These are phyloP conservation scores for Drosophila mettleri DNA, from an alignment of 2,888 invertebrate species.

Conservation along the genomic window DNA sequence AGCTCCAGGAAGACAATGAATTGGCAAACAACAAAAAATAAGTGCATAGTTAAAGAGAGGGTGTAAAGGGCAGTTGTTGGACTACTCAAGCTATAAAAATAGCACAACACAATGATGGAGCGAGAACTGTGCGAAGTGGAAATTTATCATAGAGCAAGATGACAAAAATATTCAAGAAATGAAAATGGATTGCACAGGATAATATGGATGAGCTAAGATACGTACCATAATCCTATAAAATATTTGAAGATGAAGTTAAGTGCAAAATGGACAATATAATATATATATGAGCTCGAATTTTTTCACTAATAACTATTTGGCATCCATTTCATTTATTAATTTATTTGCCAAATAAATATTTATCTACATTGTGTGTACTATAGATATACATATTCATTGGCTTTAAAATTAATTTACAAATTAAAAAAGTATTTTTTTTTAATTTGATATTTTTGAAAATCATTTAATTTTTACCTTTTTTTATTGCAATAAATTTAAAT, in stretches of 20 bases:
- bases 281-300: neutral
- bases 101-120: constrained; percentile 28
- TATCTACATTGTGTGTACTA: too few relatives aligned
- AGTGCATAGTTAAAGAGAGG: neutral
- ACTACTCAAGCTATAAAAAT: neutral
- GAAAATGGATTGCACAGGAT: constrained; percentile 27
- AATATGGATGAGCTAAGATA: constrained; percentile 25
- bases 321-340: too few relatives aligned
- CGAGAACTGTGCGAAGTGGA: constrained; percentile 31
- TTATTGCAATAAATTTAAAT: constrained; percentile 55
- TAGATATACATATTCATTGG: too few relatives aligned
- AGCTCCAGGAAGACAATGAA: constrained; percentile 56
- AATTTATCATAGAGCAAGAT: constrained; percentile 6
- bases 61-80: neutral
- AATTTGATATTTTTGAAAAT: too few relatives aligned
- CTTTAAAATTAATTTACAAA: too few relatives aligned
- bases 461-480: too few relatives aligned
- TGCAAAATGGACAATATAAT: neutral
- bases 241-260: neutral
- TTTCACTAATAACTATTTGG: too few relatives aligned
- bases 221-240: neutral
- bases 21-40: constrained; percentile 37
- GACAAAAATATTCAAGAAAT: neutral
- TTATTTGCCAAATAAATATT: too few relatives aligned
- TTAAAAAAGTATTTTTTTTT: too few relatives aligned